A percentile compares a stretch with the other conserved stretches of the same genome.
Conservation (phyloP, 2,888 invertebrate genomes). For the Theretra japonica region DNA sequence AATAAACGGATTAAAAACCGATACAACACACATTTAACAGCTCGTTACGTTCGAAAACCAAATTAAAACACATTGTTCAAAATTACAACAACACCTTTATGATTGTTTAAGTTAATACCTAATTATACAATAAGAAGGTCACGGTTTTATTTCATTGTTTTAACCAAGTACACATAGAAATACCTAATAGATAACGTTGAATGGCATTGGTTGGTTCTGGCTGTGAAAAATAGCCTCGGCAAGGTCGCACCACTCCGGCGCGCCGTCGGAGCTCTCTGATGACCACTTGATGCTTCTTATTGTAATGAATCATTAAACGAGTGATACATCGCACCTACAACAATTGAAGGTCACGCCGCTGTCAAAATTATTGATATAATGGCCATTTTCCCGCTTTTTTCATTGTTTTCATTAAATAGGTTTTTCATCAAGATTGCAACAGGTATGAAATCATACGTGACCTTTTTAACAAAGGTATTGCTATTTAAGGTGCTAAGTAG, state of each 20-base stretch:
- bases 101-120: constrained; percentile 62
- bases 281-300: constrained; percentile 32
- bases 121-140: constrained; percentile 73
- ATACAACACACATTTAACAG: neutral
- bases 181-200: constrained; percentile 51
- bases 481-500: neutral
- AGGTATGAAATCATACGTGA: neutral
- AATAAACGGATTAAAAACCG: constrained; percentile 11
- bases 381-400: constrained; percentile 26
- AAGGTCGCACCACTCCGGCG: constrained; percentile 42
- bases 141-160: constrained; percentile 72
- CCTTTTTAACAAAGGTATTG: neutral
- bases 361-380: constrained; percentile 35
- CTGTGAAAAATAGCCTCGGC: constrained; percentile 55
- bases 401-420: neutral
- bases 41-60: constrained; percentile 15
- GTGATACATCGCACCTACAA: constrained; percentile 28
- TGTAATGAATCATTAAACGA: constrained; percentile 31
- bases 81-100: constrained; percentile 51
- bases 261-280: constrained; percentile 24
- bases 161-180: constrained; percentile 53
- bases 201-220: constrained; percentile 50
- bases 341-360: constrained; percentile 37
- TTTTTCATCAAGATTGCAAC: neutral
- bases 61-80: constrained; percentile 38